These are phyloP conservation scores for Cirrhinus molitorella DNA, from an alignment of 2,797 vertebrate genomes.

Conservation along the genomic window DNA sequence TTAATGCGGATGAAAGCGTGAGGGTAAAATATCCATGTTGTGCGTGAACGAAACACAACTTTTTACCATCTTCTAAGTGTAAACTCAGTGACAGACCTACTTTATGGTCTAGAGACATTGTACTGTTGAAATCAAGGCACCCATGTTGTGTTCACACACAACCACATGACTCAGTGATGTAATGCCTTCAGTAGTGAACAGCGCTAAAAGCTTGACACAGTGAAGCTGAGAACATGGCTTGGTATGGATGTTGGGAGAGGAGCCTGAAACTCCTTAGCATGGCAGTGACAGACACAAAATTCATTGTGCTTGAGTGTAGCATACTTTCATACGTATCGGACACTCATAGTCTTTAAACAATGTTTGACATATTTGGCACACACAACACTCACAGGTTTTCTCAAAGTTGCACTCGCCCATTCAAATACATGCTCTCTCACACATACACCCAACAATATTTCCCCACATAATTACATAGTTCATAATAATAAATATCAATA, in stretches of 20 bases:
- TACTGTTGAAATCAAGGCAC: slow-evolving; percentile 38
- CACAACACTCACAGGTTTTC: slow-evolving; percentile 9
- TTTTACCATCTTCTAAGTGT: slow-evolving; percentile 16
- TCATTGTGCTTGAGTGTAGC: slow-evolving; percentile 27
- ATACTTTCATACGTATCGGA: background rate
- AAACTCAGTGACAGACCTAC: slow-evolving; percentile 19
- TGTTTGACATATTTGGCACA: slow-evolving; percentile 15
- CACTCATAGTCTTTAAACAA: slow-evolving; percentile 39
- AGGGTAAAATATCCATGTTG: background rate
- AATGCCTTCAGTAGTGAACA: slow-evolving; percentile 21
- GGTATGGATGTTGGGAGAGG: background rate
- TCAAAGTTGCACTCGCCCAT: slow-evolving; percentile 13
- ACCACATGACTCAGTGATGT: slow-evolving; percentile 13
- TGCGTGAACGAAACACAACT: background rate
- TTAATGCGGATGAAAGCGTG: slow-evolving; percentile 40
- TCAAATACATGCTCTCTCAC: slow-evolving; percentile 34
- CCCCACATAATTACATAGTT: slow-evolving; percentile 73
- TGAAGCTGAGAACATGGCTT: slow-evolving; percentile 8
- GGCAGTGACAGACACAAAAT: slow-evolving; percentile 43
- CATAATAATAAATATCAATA: slow-evolving; percentile 74
- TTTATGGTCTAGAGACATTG: slow-evolving; percentile 19
- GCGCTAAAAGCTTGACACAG: slow-evolving; percentile 12
- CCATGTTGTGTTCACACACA: slow-evolving; percentile 26
- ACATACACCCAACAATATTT: slow-evolving; percentile 54
- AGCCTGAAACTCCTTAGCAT: slow-evolving; percentile 2